These are phyloP conservation scores for Chydorus sphaericus DNA, from an alignment of 2,888 invertebrate species.

Conservation along the genomic window DNA sequence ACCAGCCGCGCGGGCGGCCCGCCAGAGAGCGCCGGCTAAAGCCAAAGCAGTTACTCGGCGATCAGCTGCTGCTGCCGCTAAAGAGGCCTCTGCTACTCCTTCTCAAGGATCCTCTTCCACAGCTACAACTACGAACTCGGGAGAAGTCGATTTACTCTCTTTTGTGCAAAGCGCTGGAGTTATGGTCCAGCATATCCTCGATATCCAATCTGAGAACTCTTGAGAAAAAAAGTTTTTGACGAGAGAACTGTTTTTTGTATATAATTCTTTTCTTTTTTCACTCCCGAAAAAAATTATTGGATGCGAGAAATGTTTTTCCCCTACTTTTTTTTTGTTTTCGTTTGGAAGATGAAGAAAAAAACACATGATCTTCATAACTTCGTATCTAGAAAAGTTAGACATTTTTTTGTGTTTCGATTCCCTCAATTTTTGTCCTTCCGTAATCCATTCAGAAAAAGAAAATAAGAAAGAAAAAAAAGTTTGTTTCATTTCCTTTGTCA, in stretches of 20 bases:
- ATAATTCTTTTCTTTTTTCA: neutral
- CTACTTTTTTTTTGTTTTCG: neutral
- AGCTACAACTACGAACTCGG: neutral
- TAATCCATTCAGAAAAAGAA: too few species aligned
- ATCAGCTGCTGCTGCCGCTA: neutral
- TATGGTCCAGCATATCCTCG: slow-evolving; percentile 10
- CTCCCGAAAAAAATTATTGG: too few species aligned
- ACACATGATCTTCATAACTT: slow-evolving; percentile 1
- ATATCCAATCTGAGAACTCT: slow-evolving; percentile 1
- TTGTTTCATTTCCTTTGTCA: neutral
- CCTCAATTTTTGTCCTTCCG: neutral
- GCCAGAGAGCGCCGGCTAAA: neutral
- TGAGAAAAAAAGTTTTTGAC: neutral
- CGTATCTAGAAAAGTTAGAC: neutral
- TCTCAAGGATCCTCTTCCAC: neutral
- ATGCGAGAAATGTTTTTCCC: too few species aligned
- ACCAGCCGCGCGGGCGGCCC: too few species aligned
- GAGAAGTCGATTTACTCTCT: slow-evolving; percentile 7
- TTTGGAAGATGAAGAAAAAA: neutral
- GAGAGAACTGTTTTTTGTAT: neutral
- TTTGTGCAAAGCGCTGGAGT: slow-evolving; percentile 10
- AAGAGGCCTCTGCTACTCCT: neutral
- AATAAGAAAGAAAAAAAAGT: neutral
- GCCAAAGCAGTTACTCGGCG: neutral
- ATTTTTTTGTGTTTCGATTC: neutral